Percentiles rank a stretch among this genome's conserved stretches.
Evolutionary conservation across 2,888 invertebrate genomes (phyloP).

Genomic region (Podabrus alpinus): DNA sequence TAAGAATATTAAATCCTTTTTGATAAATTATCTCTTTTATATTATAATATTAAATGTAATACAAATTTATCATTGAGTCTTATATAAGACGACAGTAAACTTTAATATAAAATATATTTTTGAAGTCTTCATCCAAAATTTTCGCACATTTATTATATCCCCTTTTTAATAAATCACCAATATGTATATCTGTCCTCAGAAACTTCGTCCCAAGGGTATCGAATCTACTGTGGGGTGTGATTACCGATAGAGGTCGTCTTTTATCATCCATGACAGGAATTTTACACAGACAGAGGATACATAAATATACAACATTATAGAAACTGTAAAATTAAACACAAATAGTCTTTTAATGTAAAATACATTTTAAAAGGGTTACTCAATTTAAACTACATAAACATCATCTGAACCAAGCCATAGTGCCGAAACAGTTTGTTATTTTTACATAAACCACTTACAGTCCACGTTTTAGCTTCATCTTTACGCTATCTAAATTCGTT

Average conservation of each 20-base stretch:
- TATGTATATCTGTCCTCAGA: constrained; percentile 19
- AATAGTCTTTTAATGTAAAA: constrained; percentile 6
- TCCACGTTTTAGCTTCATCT: constrained; percentile 21
- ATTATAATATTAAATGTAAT: constrained; percentile 4
- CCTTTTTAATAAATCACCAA: constrained; percentile 23
- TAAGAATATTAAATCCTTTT: neutral
- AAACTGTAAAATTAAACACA: constrained; percentile 8
- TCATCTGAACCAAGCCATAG: neutral
- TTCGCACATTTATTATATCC: constrained; percentile 21
- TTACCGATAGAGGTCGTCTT: constrained; percentile 22
- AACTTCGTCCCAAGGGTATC: constrained; percentile 20
- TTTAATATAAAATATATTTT: constrained; percentile 19
- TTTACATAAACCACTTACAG: constrained; percentile 16
- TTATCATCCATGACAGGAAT: constrained; percentile 20
- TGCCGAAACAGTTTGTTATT: constrained; percentile 12
- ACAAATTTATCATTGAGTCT: constrained; percentile 5
- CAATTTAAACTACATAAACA: neutral
- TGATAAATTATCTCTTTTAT: constrained; percentile 3
- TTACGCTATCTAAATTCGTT: constrained; percentile 29
- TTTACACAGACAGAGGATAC: constrained; percentile 13
- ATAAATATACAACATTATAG: constrained; percentile 9
- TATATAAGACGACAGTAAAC: constrained; percentile 17
- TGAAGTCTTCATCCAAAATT: constrained; percentile 18
- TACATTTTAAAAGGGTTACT: constrained; percentile 4
- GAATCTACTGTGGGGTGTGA: constrained; percentile 17